These are phyloP conservation scores for Thaleichthys pacificus DNA, from an alignment of 2,797 vertebrate genomes.

Conservation along the genomic window DNA sequence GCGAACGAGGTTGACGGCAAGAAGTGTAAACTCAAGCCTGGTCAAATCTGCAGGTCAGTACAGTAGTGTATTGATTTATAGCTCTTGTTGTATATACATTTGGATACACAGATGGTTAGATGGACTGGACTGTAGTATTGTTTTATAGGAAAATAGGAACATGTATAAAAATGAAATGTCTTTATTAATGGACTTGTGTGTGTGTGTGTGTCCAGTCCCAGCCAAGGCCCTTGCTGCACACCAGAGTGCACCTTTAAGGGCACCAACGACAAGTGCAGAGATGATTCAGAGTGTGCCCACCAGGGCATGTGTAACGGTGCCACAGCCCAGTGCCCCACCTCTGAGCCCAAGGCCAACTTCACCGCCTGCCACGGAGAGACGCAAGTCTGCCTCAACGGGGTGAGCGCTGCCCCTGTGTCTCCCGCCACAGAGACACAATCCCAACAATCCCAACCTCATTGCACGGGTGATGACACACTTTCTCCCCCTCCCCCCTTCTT, in stretches of 20 bases:
- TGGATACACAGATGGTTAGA: too few species aligned
- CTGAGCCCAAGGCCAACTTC: constrained; percentile 83
- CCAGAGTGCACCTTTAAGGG: constrained; percentile 73
- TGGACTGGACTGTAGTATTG: too few species aligned
- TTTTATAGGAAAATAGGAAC: too few species aligned
- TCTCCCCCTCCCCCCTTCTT: not conserved
- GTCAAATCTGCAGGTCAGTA: constrained; percentile 84
- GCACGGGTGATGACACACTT: not conserved
- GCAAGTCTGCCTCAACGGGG: constrained; percentile 95
- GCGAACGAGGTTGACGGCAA: constrained; percentile 81
- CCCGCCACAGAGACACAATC: not conserved
- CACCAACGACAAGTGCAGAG: constrained; percentile 73
- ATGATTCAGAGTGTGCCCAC: constrained; percentile 85
- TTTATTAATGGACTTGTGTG: not conserved
- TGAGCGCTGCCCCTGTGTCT: constrained; percentile 55
- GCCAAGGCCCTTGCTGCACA: constrained; percentile 94
- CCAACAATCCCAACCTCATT: too few species aligned
- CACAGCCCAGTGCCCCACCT: constrained; percentile 82
- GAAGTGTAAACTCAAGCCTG: constrained; percentile 84
- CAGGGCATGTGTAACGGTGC: constrained; percentile 82
- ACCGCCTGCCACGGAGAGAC: constrained; percentile 87
- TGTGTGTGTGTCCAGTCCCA: constrained; percentile 77
- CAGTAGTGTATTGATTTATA: not conserved
- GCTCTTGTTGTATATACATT: too few species aligned
- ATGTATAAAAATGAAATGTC: too few species aligned